Conservation (phyloP, 2,113 vertebrate species). For the Thamnaconus septentrionalis region DNA sequence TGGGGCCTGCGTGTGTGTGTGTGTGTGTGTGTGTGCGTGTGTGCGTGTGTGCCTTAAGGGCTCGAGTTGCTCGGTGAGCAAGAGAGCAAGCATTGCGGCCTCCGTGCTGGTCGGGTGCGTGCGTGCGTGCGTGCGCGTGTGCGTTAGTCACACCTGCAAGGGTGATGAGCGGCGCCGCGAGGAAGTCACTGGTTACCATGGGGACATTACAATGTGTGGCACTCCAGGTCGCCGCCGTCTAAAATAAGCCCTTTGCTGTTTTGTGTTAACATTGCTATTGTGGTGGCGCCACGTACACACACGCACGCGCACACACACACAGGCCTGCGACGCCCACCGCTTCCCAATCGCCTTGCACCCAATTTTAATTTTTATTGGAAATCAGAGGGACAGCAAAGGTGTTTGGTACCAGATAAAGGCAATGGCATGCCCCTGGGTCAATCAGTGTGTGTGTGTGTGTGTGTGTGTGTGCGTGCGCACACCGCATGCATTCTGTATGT, state of each 20-base stretch:
- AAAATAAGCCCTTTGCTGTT: constrained; percentile 71
- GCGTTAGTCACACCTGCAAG: constrained; percentile 55
- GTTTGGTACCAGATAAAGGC: constrained; percentile 75
- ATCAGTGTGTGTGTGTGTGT: constrained; percentile 53
- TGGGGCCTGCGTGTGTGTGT: not conserved
- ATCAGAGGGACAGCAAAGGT: constrained; percentile 75
- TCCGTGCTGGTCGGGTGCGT: constrained; percentile 4
- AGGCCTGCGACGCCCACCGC: constrained; percentile 37
- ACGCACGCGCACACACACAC: not conserved
- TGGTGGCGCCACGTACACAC: constrained; percentile 11
- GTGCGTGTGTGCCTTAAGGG: not conserved
- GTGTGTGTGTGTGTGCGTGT: constrained; percentile 4
- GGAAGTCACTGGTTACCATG: constrained; percentile 68
- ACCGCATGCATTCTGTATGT: constrained; percentile 29
- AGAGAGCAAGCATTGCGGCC: constrained; percentile 18
- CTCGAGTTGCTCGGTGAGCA: constrained; percentile 19
- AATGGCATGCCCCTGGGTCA: constrained; percentile 54
- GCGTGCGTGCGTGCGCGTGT: constrained; percentile 26
- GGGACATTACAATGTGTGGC: constrained; percentile 67
- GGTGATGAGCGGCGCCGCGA: constrained; percentile 36
- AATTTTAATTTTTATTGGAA: constrained; percentile 75
- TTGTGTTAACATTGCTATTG: constrained; percentile 67
- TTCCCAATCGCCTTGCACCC: constrained; percentile 53
- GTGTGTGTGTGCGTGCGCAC: constrained; percentile 16
- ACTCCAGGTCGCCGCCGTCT: constrained; percentile 58